Base-by-base conservation (phyloP, 2,888 invertebrate genomes). In the Protula sp. region DNA sequence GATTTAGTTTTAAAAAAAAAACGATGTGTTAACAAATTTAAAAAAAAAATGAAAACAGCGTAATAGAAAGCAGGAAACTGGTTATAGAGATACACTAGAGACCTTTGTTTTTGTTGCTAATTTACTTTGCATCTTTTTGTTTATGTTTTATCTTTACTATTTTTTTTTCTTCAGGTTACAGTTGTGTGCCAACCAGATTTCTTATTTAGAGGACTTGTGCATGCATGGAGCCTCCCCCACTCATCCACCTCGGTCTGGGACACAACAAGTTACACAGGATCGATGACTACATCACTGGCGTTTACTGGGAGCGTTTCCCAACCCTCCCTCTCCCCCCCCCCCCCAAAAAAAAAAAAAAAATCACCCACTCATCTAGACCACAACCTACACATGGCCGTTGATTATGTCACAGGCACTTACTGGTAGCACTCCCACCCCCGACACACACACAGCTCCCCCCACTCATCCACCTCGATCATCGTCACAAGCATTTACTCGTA, bases 281-380 rank as follows among this genome's bases (percentile, higher is more conserved):
- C 50, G 76, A 74, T 54, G 76, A 79, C 52, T 75, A 76, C 61
- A 69, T 79, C 31, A 76, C 76, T 45, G 74, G 72, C 2, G 65
- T 68, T 29, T 74, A 71, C 57, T 79, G 79, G 79, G 79, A 64
- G 62, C 79, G 29, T 78, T 75, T 74, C 77, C 75, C 26, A 80
- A 80, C 64, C 61, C 72, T 45, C 75, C 80, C 57, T 70, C 70
- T 59, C 5, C 72, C 72, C 3, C 71, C 71, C 4, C 65, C 80
- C n/a, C n/a, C n/a, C n/a, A n/a, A n/a, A n/a, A n/a, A n/a, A n/a
- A n/a, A n/a, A n/a, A n/a, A n/a, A n/a, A 14, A 67, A 66, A 4
- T 79, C 79, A 59, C 71, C 80, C 2, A 79, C 79, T 2, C 69
- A 80, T 22, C 78, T 77, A 19, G 72, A 70, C 65, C 79, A 80